Evolutionary conservation across 2,888 invertebrate species (phyloP).

Genomic region (Mermis nigrescens): DNA sequence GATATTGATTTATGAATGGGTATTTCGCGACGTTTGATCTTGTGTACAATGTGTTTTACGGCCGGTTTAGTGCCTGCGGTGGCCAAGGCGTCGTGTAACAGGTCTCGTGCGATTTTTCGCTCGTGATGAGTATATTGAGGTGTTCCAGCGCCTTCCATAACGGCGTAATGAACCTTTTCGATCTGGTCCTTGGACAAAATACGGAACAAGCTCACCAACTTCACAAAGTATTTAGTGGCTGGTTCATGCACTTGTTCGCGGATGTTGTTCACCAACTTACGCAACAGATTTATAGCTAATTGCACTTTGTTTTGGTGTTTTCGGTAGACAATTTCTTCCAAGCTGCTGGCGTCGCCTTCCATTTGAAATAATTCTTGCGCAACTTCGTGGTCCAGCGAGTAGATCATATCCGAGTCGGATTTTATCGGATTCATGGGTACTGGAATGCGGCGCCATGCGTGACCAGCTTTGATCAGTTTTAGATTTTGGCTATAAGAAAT

Average conservation of each 20-base stretch:
- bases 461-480: slow-evolving; percentile 12
- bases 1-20: slow-evolving; percentile 17
- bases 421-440: slow-evolving; percentile 15
- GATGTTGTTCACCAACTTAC: slow-evolving; percentile 13
- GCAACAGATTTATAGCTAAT: slow-evolving; percentile 16
- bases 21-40: slow-evolving; percentile 16
- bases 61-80: slow-evolving; percentile 17
- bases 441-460: not conserved
- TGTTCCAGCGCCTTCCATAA: slow-evolving; percentile 5
- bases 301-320: slow-evolving; percentile 16
- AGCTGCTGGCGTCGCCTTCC: slow-evolving; percentile 17
- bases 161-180: slow-evolving; percentile 16
- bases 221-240: slow-evolving; percentile 17
- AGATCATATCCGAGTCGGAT: slow-evolving; percentile 17
- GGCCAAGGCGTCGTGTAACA: slow-evolving; percentile 19
- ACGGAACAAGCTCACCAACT: slow-evolving; percentile 23
- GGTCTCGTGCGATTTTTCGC: slow-evolving; percentile 10
- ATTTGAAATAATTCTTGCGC: slow-evolving; percentile 18
- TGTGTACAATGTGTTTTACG: slow-evolving; percentile 15
- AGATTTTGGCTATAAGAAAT: slow-evolving; percentile 17
- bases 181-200: slow-evolving; percentile 19
- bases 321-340: not conserved
- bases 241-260: slow-evolving; percentile 15
- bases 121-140: not conserved
- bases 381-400: slow-evolving; percentile 19